Base-by-base conservation (phyloP, 2,113 vertebrate genomes). In the Rhabdornis inornatus region DNA sequence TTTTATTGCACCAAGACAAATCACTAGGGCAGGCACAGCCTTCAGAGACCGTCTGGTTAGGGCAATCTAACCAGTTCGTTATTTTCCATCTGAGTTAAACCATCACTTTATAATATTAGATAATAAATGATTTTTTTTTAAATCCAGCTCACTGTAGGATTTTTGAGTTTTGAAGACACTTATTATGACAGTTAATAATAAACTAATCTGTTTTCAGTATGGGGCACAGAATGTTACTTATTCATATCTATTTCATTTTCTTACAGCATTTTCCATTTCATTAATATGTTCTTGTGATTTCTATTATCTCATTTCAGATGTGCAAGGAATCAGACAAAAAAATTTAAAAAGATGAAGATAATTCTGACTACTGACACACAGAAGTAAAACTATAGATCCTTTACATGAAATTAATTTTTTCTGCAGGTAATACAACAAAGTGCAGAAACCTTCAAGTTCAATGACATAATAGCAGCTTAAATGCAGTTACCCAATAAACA, bases 381-480 rank as follows among this genome's bases (percentile, higher is more conserved):
- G 55, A 91, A 88, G 44, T 72, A 90, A 82, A 94, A 70, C 35
- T 66, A 11, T 56, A 89, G 50, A 55, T 65, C 19, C 40, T 68
- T 90, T 50, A 80, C 20, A 77, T 16, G 3, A 76, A 87, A 72
- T 50, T 68, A 92, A 44, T 71, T 94, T 70, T 70, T 96, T 94
- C 76, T 93, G 30, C 68, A 80, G 31, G 22, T 77, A 91, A 87
- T 71, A 92, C 9, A 71, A 90, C 4, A 6, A 90, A 94, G 89
- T 84, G 57, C n/a, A 91, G n/a, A 95, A 76, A 88, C 13, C 39
- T 92, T 89, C 75, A 92, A 82, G 45, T 86, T 90, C 57, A 94
- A 66, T 79, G 50, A 77, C 50, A 76, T 45, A 95, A 65, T 44
- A 95, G 50, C 56, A 92, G 35, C 31, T 93, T 87, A 90, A 96